Evolutionary conservation across 2,797 vertebrate species (phyloP).

Genomic region (Poeciliopsis turneri): DNA sequence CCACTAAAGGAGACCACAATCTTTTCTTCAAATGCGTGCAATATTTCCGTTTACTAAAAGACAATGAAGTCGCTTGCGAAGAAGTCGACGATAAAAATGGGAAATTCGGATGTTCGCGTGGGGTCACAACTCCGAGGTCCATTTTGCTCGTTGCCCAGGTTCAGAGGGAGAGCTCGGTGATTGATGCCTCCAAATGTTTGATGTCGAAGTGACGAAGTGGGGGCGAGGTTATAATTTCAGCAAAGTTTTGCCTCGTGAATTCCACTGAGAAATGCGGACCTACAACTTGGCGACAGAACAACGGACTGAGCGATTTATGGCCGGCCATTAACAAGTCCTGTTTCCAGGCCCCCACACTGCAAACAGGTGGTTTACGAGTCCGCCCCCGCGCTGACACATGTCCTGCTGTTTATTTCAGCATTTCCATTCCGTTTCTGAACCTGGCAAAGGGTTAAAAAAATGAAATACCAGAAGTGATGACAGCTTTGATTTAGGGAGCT

Average conservation of each 20-base stretch:
- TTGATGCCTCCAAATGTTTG: conserved; percentile 55
- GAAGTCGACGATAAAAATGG: conserved; percentile 36
- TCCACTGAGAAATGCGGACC: conserved; percentile 67
- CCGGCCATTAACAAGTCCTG: conserved; percentile 75
- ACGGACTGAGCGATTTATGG: conserved; percentile 81
- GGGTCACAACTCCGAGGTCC: conserved; percentile 37
- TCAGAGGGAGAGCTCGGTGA: conserved; percentile 13
- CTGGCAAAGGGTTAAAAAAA: conserved; percentile 53
- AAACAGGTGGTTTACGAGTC: conserved; percentile 82
- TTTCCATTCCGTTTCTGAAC: conserved; percentile 47
- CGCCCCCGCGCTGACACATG: conserved; percentile 53
- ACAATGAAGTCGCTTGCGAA: conserved; percentile 47
- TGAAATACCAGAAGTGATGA: conserved; percentile 32
- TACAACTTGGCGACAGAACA: conserved; percentile 80
- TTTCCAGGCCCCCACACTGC: conserved; percentile 69
- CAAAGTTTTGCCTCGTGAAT: conserved; percentile 66
- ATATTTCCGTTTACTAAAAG: conserved; percentile 36
- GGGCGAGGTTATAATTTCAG: conserved; percentile 43
- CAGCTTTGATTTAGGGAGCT: conserved; percentile 43
- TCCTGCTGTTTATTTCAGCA: conserved; percentile 63
- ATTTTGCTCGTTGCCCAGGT: conserved; percentile 44
- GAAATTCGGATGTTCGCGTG: conserved; percentile 41
- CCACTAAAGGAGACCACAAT: conserved; percentile 35
- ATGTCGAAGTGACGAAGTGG: conserved; percentile 36
- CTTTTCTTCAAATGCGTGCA: conserved; percentile 45